Conservation (phyloP, 2,888 invertebrate species). For the Drosophila nr. fundita region DNA sequence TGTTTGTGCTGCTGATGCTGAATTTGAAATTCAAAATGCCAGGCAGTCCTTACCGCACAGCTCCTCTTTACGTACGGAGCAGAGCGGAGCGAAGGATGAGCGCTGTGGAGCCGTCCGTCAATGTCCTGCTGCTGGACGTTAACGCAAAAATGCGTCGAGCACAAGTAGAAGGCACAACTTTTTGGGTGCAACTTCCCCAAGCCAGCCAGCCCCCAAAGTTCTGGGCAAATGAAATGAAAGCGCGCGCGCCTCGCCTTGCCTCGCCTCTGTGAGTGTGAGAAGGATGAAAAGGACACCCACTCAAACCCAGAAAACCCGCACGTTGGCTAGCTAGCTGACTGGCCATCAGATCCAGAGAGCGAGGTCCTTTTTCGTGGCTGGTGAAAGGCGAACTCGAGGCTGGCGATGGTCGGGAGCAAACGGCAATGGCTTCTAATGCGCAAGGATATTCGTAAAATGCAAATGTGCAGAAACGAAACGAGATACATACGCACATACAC, state of each 20-base stretch:
- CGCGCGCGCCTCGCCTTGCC: conserved; percentile 50
- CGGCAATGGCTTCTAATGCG: conserved; percentile 73
- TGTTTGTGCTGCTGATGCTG: conserved; percentile 51
- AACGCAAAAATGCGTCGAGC: conserved; percentile 76
- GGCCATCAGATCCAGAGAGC: conserved; percentile 37
- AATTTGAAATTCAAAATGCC: conserved; percentile 81
- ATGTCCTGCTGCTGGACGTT: conserved; percentile 76
- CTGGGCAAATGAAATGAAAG: conserved; percentile 75
- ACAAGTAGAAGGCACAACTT: conserved; percentile 76
- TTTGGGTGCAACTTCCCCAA: conserved; percentile 53
- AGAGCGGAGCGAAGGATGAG: neutral
- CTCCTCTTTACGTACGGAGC: neutral
- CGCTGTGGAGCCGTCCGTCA: conserved; percentile 66
- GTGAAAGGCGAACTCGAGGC: conserved; percentile 51
- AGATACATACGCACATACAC: conserved; percentile 25
- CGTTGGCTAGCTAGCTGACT: conserved; percentile 21
- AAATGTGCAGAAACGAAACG: conserved; percentile 78
- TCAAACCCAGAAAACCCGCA: conserved; percentile 16
- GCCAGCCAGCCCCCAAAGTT: conserved; percentile 16
- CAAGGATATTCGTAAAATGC: conserved; percentile 82
- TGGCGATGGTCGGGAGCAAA: conserved; percentile 17
- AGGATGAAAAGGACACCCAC: conserved; percentile 11
- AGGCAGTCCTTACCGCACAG: conserved; percentile 43
- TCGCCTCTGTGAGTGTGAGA: conserved; percentile 30
- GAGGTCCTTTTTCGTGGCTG: conserved; percentile 40